Base-by-base conservation (phyloP, 2,888 invertebrate genomes). In the Marronus borbonicus region DNA sequence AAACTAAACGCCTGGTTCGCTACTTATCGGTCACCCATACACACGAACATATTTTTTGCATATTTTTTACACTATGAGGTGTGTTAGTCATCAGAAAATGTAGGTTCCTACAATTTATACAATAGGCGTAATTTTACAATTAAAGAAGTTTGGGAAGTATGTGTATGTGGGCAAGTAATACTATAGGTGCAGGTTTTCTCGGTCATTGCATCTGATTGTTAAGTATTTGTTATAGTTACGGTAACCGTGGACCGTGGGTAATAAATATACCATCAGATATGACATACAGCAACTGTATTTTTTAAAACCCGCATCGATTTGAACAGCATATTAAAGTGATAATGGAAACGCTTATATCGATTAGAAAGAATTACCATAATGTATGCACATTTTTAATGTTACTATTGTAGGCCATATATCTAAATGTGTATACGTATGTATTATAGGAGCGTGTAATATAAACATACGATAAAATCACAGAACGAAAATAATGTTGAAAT, bases 401-500 rank as follows among this genome's bases (percentile, higher is more conserved):
- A 44, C 72, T 74, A 74, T 55, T 74, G 62, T 74, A 60, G 28
- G 50, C 20, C 68, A 60, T 74, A 17, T 17, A 52, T 17, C n/a
- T 52, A 52, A 17, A 74, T 60, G 12, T 60, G 58, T 74, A 39
- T 44, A 74, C 5, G 44, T 60, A 39, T 62, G 62, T 62, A 60
- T 74, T 74, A 62, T 58, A 36, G 28, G 36, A 70, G 31, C 60
- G 72, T 52, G 52, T 72, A 72, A 72, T 60, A 72, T 72, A 72
- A 44, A 20, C 36, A 72, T 39, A 74, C 24, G 60, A 74, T 74
- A 74, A 58, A 74, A 74, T 62, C 62, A 55, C 60, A 44, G 44
- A 74, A 49, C 72, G 55, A 74, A 74, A 74, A 74, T 74, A 74
- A 74, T 55, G 62, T 49, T 74, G 72, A 74, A 74, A 74, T 74